These are phyloP conservation scores for Myotis brandtii DNA, from an alignment of 2,113 vertebrate genomes.

Conservation along the genomic window DNA sequence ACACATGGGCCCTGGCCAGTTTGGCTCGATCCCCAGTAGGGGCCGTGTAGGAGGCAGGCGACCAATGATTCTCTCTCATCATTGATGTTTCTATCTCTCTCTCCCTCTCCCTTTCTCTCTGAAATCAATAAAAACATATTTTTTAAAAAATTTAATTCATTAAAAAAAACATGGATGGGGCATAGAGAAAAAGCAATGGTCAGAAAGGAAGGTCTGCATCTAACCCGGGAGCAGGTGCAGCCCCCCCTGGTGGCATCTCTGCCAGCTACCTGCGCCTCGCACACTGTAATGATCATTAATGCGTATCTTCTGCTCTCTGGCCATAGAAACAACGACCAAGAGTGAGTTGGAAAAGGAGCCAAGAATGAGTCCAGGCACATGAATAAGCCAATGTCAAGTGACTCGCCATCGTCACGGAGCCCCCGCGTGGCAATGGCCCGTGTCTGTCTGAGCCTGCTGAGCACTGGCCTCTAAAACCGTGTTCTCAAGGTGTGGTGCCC, in stretches of 20 bases:
- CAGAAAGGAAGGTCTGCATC: neutral
- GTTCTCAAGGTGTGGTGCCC: neutral
- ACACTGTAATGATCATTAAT: no score
- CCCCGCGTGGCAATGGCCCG: neutral
- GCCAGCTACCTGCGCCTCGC: fast-evolving
- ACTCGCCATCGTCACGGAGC: neutral
- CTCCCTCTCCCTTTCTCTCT: no score
- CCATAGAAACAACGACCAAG: neutral
- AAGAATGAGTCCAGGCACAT: neutral
- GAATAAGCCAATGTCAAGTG: neutral
- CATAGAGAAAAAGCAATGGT: neutral
- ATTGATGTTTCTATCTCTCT: neutral
- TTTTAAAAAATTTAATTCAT: no score
- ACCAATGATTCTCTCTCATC: no score
- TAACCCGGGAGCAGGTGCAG: neutral
- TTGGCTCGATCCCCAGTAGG: no score
- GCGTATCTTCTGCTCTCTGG: neutral
- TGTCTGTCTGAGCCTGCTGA: neutral
- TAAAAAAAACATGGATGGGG: neutral
- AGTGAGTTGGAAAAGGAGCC: neutral
- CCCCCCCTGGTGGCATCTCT: fast-evolving
- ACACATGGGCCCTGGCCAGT: neutral
- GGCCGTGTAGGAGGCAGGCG: neutral
- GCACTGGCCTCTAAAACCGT: neutral
- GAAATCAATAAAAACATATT: no score